Base-by-base conservation (phyloP, 53 echinoderm and acorn worm species). In the Paelopatides confundens region DNA sequence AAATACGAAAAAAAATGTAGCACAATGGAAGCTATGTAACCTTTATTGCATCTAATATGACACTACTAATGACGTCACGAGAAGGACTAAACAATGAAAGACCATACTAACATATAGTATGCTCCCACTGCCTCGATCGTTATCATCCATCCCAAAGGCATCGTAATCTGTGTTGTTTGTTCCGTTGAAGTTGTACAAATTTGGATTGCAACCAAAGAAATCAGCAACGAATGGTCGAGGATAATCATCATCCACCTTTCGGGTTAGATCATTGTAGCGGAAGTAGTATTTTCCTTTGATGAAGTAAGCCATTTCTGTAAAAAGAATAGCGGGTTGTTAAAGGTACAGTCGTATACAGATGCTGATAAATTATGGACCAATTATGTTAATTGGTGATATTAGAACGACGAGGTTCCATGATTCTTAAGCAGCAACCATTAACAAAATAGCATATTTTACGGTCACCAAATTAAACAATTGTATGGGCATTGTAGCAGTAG, bases 231-330 rank as follows among this genome's bases (percentile, higher is more conserved):
- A 96, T 10, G 88, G 49, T 33, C 92, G 52, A 0, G 96, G 96
- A 30, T 88, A 90, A 10, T 87, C 96, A 17, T 87, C 87, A 31
- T 93, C 95, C 0, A 92, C 93, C 18, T 85, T 67, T 11, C 85
- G 66, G 9, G 81, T 70, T 2, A 89, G 40, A 67, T 96, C 93
- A 49, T 92, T 90, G 88, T 96, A 96, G n/a, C 93, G 92, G 77
- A 76, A 96, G 87, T 93, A 96, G 24, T 92, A 91, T 21, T 77
- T 90, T 15, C 96, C 96, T 27, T 90, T 89, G 63, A 96, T n/a
- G 69, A 96, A 96, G 88, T 96, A 96, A 21, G 92, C 86, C 14
- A 85, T 63, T 49, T 85, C 96, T 93, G 89, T n/a, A n/a, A n/a
- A n/a, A n/a, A n/a, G n/a, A n/a, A n/a, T n/a, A n/a, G n/a, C n/a